phyloP scores from a whole-genome alignment of 2,888 invertebrate genomes.

The Automeris io region DNA sequence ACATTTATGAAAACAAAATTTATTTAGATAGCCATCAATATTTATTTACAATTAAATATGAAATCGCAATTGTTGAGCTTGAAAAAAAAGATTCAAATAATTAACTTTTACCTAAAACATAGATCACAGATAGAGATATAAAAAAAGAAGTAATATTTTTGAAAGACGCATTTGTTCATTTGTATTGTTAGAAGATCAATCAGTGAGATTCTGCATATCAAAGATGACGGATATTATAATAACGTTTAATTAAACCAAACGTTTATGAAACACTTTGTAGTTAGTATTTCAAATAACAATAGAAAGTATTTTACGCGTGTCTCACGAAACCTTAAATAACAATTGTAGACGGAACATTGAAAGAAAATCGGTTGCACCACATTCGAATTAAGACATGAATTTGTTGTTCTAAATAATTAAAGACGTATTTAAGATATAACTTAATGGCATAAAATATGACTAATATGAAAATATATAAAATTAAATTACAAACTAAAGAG shows the following conservation, averaged over 20 bases:
- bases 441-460: conserved; percentile 34
- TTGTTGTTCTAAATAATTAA: conserved; percentile 51
- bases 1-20: too few relatives aligned
- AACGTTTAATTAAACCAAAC: too few relatives aligned
- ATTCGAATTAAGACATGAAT: conserved; percentile 53
- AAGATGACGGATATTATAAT: neutral
- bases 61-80: conserved; percentile 4
- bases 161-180: neutral
- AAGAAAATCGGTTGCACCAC: conserved; percentile 32
- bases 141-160: conserved; percentile 30
- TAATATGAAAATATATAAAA: conserved; percentile 42
- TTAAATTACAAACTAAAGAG: conserved; percentile 44
- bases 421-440: conserved; percentile 38
- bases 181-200: neutral
- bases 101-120: conserved; percentile 68
- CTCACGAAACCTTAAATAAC: neutral
- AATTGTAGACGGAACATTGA: conserved; percentile 7
- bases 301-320: neutral
- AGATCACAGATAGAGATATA: conserved; percentile 73
- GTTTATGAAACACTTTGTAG: neutral
- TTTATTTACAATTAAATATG: neutral
- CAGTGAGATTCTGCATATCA: neutral
- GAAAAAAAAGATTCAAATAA: conserved; percentile 12
- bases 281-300: neutral
- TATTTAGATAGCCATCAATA: too few relatives aligned